phyloP scores from a whole-genome alignment of 92 coral and sea anemone genomes.

The Pocillopora meandrina region DNA sequence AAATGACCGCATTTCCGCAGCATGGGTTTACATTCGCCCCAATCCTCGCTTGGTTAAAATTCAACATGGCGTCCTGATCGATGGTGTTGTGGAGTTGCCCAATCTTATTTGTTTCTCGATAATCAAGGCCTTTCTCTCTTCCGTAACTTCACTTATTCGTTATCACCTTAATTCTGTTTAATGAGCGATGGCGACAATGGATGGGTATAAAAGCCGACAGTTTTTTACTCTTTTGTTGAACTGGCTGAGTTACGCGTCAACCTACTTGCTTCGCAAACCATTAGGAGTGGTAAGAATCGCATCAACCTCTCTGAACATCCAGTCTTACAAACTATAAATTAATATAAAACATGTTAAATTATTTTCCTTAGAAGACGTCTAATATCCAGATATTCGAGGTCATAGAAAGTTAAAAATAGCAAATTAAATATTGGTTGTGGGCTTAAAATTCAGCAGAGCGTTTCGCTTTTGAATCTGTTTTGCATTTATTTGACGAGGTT shows the following conservation, averaged over 20 bases:
- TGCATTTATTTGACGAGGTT: no score
- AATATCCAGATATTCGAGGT: no score
- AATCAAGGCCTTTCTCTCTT: background rate
- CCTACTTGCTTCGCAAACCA: slow-evolving; percentile 92
- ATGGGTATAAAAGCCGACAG: slow-evolving; percentile 67
- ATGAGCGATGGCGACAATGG: slow-evolving; percentile 20
- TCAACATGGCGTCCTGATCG: slow-evolving; percentile 2
- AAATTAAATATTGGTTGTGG: no score
- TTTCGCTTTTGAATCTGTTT: no score
- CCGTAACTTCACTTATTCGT: background rate
- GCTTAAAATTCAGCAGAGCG: no score
- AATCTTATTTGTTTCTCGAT: no score
- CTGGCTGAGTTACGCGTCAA: slow-evolving; percentile 91
- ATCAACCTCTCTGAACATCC: background rate
- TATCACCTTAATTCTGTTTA: background rate
- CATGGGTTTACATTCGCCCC: background rate
- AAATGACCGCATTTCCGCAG: no score
- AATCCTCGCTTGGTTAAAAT: background rate
- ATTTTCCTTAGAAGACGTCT: no score
- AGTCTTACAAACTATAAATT: no score
- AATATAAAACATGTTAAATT: no score
- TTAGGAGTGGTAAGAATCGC: slow-evolving; percentile 83
- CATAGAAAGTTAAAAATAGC: no score
- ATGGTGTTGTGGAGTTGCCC: no score
- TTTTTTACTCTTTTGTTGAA: slow-evolving; percentile 69